Base-by-base conservation (phyloP, 1,140 invertebrate genomes). In the Brachionus koreanus region DNA sequence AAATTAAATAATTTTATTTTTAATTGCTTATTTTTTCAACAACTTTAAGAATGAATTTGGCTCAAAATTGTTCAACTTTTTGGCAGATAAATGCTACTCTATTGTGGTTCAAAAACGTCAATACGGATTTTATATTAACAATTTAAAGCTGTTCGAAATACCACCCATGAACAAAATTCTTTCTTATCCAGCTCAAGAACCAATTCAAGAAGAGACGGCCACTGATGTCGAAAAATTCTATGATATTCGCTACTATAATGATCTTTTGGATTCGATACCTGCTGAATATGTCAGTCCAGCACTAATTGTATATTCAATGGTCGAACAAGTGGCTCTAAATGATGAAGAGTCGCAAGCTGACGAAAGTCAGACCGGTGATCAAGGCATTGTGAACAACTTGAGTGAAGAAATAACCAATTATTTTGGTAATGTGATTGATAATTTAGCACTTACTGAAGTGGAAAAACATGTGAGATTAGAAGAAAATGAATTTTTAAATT, bases 171-270 rank as follows among this genome's bases (percentile, higher is more conserved):
- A 1, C 46, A 23, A n/a, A 12, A n/a, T 43, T 23, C 35, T 63
- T 37, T 29, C 39, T 29, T 83, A 65, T 7, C 35, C 42, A 25
- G 2, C 33, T 7, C 82, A 57, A n/a, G 39, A 16, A 82, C 4
- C 13, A 10, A 42, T 25, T 7, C 12, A 76, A 19, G 33, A 63
- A 57, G 49, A 57, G 1, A 23, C 19, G 7, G n/a, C 49, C 13
- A 9, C n/a, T 42, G 35, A 49, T 25, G 23, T 16, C 12, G 42
- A 75, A 46, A 35, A 65, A 49, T 69, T 82, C 16, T 43, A 49
- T 5, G 87, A 89, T 74, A 88, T 87, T 86, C 83, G 87, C 46
- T 87, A 85, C 82, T 89, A 89, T 83, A 87, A 86, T 84, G 87
- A 88, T 57, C 75, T 89, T 76, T 86, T 88, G 86, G 86, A 86